Evolutionary conservation across 2,888 invertebrate species (phyloP).

Genomic region (Tinea semifulvella): DNA sequence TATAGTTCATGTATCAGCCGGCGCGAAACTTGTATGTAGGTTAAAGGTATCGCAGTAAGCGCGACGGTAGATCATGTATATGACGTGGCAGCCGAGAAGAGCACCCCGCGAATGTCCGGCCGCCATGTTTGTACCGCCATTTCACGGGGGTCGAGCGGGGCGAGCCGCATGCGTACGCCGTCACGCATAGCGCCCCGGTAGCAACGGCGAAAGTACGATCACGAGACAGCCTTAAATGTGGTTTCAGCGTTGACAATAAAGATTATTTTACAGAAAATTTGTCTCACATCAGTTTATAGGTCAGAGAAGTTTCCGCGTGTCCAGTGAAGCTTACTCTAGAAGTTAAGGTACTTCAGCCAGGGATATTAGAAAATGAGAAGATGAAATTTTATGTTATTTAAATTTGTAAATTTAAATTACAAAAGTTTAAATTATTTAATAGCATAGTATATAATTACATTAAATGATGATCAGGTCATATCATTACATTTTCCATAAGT

Average conservation of each 20-base stretch:
- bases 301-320: constrained; percentile 47
- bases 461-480: no score
- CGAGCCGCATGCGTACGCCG: constrained; percentile 64
- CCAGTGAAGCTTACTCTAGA: constrained; percentile 46
- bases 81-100: constrained; percentile 51
- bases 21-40: constrained; percentile 20
- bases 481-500: no score
- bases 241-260: constrained; percentile 35
- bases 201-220: constrained; percentile 46
- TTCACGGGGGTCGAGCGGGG: constrained; percentile 57
- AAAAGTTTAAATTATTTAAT: no score
- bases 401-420: no score
- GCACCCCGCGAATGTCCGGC: constrained; percentile 64
- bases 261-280: constrained; percentile 33
- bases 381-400: no score
- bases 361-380: no score
- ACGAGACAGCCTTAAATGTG: constrained; percentile 29
- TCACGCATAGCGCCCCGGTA: constrained; percentile 45
- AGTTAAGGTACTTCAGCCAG: neutral
- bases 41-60: constrained; percentile 21
- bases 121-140: constrained; percentile 67
- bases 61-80: constrained; percentile 48
- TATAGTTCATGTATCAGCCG: constrained; percentile 24
- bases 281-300: constrained; percentile 49
- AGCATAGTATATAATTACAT: no score